These are phyloP conservation scores for Sebastes minor DNA, from an alignment of 2,797 vertebrate genomes.

Conservation along the genomic window DNA sequence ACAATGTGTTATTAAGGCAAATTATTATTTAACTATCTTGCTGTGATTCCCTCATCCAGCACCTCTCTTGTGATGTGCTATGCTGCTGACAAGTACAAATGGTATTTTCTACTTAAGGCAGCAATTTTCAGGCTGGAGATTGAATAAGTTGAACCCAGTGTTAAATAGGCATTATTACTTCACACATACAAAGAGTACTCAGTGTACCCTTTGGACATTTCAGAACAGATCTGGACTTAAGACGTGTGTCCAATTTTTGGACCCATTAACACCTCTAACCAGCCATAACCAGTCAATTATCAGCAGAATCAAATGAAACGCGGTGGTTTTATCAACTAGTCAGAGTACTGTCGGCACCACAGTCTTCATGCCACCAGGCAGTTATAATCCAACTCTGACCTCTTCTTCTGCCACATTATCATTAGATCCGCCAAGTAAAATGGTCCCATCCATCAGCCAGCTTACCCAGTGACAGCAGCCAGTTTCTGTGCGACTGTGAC, in stretches of 20 bases:
- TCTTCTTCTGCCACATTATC: slow-evolving; percentile 36
- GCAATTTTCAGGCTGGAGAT: neutral
- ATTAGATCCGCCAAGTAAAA: slow-evolving; percentile 49
- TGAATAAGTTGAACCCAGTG: slow-evolving; percentile 5
- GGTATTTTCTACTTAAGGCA: neutral
- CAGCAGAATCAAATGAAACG: slow-evolving; percentile 22
- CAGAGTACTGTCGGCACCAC: neutral
- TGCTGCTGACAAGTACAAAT: slow-evolving; percentile 14
- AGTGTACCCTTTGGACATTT: slow-evolving; percentile 3
- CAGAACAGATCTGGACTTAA: neutral
- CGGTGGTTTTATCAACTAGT: slow-evolving; percentile 8
- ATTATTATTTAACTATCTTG: slow-evolving; percentile 11
- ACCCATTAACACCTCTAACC: slow-evolving; percentile 31
- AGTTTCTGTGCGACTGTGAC: slow-evolving; percentile 43
- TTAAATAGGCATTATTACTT: slow-evolving; percentile 12
- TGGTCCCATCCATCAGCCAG: slow-evolving; percentile 65
- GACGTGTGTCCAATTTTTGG: slow-evolving; percentile 8
- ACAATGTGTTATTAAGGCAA: slow-evolving; percentile 17
- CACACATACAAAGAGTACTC: neutral
- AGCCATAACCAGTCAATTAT: slow-evolving; percentile 38
- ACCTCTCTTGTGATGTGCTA: slow-evolving; percentile 1
- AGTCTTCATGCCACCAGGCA: slow-evolving; percentile 19
- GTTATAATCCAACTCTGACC: slow-evolving; percentile 46
- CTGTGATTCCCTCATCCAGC: slow-evolving; percentile 3
- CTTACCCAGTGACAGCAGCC: slow-evolving; percentile 41